Evolutionary conservation across 2,797 vertebrate genomes (phyloP).

Genomic region (Tapera naevia): DNA sequence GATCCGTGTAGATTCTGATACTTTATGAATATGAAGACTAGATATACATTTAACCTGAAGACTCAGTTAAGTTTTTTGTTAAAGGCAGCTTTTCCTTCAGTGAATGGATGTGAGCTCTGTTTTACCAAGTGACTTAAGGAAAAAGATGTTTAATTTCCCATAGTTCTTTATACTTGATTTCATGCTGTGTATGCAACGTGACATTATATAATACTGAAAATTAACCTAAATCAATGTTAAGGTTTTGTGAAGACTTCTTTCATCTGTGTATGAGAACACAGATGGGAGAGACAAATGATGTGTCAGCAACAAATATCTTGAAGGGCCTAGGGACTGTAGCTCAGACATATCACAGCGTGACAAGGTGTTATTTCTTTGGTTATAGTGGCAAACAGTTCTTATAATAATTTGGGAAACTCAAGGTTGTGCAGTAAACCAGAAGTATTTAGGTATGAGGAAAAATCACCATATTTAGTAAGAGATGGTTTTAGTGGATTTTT

Average conservation of each 20-base stretch:
- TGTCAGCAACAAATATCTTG: neutral
- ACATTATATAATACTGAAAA: neutral
- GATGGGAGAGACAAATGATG: neutral
- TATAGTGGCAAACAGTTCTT: neutral
- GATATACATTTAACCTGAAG: neutral
- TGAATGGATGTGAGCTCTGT: neutral
- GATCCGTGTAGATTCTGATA: neutral
- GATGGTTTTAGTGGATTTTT: neutral
- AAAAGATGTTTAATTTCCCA: neutral
- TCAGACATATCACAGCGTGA: fast-evolving
- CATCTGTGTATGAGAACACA: neutral
- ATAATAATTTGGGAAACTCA: neutral
- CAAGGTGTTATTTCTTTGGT: neutral
- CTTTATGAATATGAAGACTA: neutral
- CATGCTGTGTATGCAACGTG: neutral
- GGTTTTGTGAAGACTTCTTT: neutral
- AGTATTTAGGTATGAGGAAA: neutral
- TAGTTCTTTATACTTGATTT: neutral
- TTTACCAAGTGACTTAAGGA: neutral
- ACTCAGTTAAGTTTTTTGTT: neutral
- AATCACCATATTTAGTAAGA: neutral
- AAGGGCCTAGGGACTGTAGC: neutral
- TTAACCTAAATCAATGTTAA: neutral
- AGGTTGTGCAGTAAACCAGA: neutral
- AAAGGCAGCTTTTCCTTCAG: neutral